Conservation (phyloP, 2,797 vertebrate species). For the Emydoidea blandingii region DNA sequence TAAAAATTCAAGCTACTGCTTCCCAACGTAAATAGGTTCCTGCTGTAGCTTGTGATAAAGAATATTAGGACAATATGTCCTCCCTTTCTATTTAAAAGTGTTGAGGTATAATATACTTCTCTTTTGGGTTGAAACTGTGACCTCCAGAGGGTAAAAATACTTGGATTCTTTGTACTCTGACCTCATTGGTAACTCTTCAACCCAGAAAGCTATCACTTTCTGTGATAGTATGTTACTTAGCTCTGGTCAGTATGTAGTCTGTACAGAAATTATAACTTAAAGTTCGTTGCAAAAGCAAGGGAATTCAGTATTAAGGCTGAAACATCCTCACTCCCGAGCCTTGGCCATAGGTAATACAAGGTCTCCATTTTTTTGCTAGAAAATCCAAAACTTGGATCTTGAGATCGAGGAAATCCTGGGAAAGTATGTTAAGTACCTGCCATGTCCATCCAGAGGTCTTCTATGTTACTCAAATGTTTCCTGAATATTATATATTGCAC, state of each 20-base stretch:
- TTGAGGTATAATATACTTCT: neutral
- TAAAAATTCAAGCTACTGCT: neutral
- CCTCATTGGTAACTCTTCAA: neutral
- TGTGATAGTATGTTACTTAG: neutral
- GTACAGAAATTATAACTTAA: accelerated
- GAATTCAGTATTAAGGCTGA: neutral
- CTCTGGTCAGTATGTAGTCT: neutral
- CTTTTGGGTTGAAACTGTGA: neutral
- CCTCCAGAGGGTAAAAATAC: neutral
- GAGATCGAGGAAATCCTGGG: neutral
- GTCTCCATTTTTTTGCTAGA: neutral
- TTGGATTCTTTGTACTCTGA: neutral
- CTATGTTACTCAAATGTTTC: neutral
- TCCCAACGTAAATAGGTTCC: neutral
- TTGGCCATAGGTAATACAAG: neutral
- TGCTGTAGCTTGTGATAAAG: neutral
- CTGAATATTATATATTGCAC: neutral
- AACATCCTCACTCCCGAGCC: neutral
- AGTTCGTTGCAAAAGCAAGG: neutral
- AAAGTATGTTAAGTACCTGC: neutral
- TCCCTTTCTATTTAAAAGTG: neutral
- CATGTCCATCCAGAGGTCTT: neutral
- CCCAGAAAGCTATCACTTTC: neutral
- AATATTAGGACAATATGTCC: neutral
- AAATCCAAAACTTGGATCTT: neutral